These are phyloP conservation scores for Clunio marinus DNA, from an alignment of 2,888 invertebrate species.

Conservation along the genomic window DNA sequence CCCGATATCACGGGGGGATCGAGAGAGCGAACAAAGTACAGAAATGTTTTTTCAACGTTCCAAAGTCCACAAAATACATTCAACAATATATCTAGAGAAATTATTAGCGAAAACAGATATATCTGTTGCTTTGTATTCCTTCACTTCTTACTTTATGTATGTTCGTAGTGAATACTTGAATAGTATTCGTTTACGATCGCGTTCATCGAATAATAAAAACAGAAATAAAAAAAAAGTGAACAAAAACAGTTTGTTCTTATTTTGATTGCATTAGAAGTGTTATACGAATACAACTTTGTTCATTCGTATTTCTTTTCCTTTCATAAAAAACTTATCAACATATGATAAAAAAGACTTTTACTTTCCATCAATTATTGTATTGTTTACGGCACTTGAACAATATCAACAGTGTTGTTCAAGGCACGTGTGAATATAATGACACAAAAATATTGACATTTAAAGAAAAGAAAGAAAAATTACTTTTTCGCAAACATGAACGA, in stretches of 20 bases:
- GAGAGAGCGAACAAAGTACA: slow-evolving; percentile 36
- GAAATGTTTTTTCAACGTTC: slow-evolving; percentile 18
- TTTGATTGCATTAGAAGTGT: neutral
- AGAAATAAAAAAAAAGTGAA: neutral
- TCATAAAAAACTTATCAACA: neutral
- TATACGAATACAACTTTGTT: neutral
- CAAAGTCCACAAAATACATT: slow-evolving; percentile 29
- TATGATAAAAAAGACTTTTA: neutral
- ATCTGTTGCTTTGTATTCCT: neutral
- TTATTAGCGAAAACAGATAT: slow-evolving; percentile 37
- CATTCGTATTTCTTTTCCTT: neutral
- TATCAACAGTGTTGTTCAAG: neutral
- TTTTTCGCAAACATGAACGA: no score
- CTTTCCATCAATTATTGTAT: neutral
- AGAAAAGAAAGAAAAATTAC: neutral
- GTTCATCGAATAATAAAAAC: neutral
- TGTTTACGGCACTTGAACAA: neutral
- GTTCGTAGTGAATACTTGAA: neutral
- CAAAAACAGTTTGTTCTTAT: neutral
- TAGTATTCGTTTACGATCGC: neutral
- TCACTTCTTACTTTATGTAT: neutral
- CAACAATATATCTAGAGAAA: slow-evolving; percentile 31
- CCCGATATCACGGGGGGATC: neutral
- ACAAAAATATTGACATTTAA: neutral
- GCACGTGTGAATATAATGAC: neutral